Percentiles rank a stretch among this genome's conserved stretches.
These are phyloP conservation scores for Campaea margaritaria DNA, from an alignment of 2,888 invertebrate genomes.

Conservation along the genomic window DNA sequence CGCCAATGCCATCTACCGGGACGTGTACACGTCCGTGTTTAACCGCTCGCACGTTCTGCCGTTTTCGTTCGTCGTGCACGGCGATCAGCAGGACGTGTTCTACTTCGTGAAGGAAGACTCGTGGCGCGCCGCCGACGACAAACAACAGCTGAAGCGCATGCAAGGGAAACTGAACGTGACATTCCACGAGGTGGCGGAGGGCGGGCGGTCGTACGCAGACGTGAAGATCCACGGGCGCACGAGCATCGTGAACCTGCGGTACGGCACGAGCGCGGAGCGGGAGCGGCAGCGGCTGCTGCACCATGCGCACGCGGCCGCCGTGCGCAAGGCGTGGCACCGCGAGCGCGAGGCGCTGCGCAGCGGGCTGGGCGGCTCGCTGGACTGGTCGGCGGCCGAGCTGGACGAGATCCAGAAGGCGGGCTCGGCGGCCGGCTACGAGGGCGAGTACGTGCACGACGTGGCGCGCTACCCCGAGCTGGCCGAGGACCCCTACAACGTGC, in stretches of 20 bases:
- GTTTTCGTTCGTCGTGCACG: slow-evolving; percentile 94
- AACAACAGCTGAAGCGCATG: slow-evolving; percentile 94
- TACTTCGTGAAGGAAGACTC: slow-evolving; percentile 97
- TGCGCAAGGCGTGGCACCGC: slow-evolving; percentile 96
- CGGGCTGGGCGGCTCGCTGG: slow-evolving; percentile 90
- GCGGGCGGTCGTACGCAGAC: slow-evolving; percentile 91
- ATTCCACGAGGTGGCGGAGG: slow-evolving; percentile 93
- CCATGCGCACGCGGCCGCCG: slow-evolving; percentile 94
- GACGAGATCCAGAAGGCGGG: slow-evolving; percentile 95
- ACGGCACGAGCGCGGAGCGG: slow-evolving; percentile 95
- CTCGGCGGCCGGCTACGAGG: slow-evolving; percentile 93
- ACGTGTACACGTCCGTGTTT: slow-evolving; percentile 96
- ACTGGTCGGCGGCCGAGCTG: slow-evolving; percentile 95
- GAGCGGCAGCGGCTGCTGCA: slow-evolving; percentile 95
- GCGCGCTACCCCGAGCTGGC: slow-evolving; percentile 96
- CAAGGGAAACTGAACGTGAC: slow-evolving; percentile 96
- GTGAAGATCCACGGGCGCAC: slow-evolving; percentile 96
- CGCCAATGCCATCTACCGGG: slow-evolving; percentile 95
- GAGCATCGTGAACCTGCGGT: slow-evolving; percentile 96
- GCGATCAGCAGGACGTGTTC: slow-evolving; percentile 95
- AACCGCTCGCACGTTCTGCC: slow-evolving; percentile 95
- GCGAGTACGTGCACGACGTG: slow-evolving; percentile 96
- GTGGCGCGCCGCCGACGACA: slow-evolving; percentile 95
- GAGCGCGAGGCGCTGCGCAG: slow-evolving; percentile 94
- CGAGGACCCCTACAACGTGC: slow-evolving; percentile 97